Base-by-base conservation (phyloP, 2,888 invertebrate genomes). In the Molanna angustata region DNA sequence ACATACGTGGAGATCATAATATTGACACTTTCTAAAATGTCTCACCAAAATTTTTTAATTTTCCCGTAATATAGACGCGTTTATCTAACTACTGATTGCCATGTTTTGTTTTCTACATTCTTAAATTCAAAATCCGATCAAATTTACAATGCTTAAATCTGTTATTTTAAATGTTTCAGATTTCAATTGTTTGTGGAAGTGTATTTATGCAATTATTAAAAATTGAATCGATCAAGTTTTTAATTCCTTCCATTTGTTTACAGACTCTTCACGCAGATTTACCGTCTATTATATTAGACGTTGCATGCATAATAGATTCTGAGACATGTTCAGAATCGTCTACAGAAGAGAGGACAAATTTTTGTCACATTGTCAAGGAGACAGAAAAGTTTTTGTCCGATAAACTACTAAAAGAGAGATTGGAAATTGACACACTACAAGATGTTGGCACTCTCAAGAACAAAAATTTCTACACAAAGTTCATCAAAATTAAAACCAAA, bases 401-500 rank as follows among this genome's bases (percentile, higher is more conserved):
- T 64, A 86, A 88, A 68, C 73, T 96, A 63, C 74, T 96, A 37
- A 94, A 95, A 66, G 96, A 96, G 70, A 80, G 96, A 58, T 70
- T 97, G 62, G 96, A 97, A 73, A 90, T 93, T 65, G 96, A 97
- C 63, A 93, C 94, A 0, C 74, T 96, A 27, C 93, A 94, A 70
- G 94, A 93, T 78, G 88, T 91, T 56, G 92, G 93, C 18, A 88
- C 93, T 59, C 79, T 97, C 44, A 90, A 89, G 65, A 93, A 93
- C 67, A 89, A 89, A 68, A 88, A 85, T 62, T 93, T 93, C 73
- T 90, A 91, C 70, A 91, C 92, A 40, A 95, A 94, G 70, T 96
- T 95, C 71, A 96, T 98, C 64, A 95, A 95, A 83, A 90, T 94
- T 54, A 98, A 97, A 78, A 98, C 98, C 43, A 94, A 95, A 74